Base-by-base conservation (phyloP, 1,140 invertebrate genomes). In the Leptinotarsa undecemlineata region DNA sequence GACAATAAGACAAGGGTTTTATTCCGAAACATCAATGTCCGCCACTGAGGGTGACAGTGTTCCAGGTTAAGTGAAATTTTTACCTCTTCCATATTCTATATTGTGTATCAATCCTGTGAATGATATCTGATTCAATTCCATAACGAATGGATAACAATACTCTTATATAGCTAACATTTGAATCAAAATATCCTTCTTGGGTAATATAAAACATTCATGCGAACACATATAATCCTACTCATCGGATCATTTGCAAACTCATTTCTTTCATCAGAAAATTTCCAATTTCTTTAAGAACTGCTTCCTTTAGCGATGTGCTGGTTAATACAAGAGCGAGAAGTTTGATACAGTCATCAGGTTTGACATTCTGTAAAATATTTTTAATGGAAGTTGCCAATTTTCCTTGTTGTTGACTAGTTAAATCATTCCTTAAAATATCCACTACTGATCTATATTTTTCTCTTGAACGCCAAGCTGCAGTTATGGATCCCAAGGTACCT, bases 381-480 rank as follows among this genome's bases (percentile, higher is more conserved):
- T 73, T 20, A 3, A 83, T 48, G n/a, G 79, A 47, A n/a, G 57
- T n/a, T 8, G 68, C 74, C 20, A 83, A 70, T 48, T 67, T 57
- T 33, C 69, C 63, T 63, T 76, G 61, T 71, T 83, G 81, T 14
- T 51, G 60, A 17, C 76, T 62, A 20, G 72, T 77, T 81, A 83
- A 80, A 72, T 82, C 81, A 57, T 76, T 33, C 42, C 72, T 71
- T 48, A 83, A 77, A 15, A 83, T 72, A 48, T 76, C 63, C 17
- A 75, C 74, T 15, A 82, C 79, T 13, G 82, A 77, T 76, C 78
- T 81, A 67, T 76, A 83, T 75, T 81, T 81, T 17, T 75, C 78
- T 67, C 68, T 62, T 5, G 68, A 23, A 14, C 11, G 17, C 11
- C 63, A n/a, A 4, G 77, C 77, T 23, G 62, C 78, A 20, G 47